Base-by-base conservation (phyloP, 2,797 vertebrate genomes). In the Loriculus beryllinus region DNA sequence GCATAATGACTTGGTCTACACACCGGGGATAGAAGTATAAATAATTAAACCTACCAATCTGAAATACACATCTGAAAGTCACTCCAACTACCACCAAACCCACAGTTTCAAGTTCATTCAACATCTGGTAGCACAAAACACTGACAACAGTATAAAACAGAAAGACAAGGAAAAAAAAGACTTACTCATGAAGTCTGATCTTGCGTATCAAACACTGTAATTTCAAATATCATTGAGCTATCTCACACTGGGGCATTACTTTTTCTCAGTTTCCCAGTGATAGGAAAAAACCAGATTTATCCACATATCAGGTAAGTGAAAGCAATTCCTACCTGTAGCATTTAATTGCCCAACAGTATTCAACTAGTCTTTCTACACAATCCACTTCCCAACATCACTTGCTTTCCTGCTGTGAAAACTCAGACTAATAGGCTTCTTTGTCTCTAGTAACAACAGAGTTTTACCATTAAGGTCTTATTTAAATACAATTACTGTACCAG, bases 371-470 rank as follows among this genome's bases (percentile, higher is more conserved):
- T 87, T 45, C 72, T 62, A 59, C 42, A 74, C 67, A 39, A 60
- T 33, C 39, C 20, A 21, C 43, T 39, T 85, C 63, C 75, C 77
- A 82, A 68, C 42, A 77, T 37, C 49, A 45, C 56, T 74, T 69
- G 70, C 67, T 74, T 60, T 90, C 91, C 94, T 54, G 71, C 88
- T 93, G 95, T 88, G 92, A 93, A 86, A 86, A 91, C 43, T 91
- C 81, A 83, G 57, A 49, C 52, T 93, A 90, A 83, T 7, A 68
- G 56, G 56, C 59, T 86, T 74, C 77, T 85, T 79, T 25, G 2
- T 57, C 60, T 90, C 87, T 85, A 19, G 60, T 92, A 93, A 84
- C 67, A 80, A 28, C 60, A 86, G 37, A 82, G 76, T 49, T 56
- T 80, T 52, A 57, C 56, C 64, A 65, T 91, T 60, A 86, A 76